A percentile compares a stretch with the other conserved stretches of the same genome.
Conservation (phyloP, 2,888 invertebrate species). For the Eupelmus urozonus region DNA sequence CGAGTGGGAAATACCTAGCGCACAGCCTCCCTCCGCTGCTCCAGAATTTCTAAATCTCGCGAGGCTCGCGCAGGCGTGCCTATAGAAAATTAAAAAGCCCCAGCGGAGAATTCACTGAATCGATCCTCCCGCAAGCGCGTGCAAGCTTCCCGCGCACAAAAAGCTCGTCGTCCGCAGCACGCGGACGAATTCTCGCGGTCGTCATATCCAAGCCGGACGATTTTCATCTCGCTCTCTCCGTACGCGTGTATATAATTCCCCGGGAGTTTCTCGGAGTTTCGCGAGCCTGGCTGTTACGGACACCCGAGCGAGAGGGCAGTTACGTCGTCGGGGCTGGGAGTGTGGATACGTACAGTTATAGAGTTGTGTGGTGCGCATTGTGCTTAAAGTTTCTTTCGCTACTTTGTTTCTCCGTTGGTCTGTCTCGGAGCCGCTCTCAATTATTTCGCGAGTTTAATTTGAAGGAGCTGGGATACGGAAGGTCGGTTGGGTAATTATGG, state of each 20-base stretch:
- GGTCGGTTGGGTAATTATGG: constrained; percentile 21
- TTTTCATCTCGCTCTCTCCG: constrained; percentile 37
- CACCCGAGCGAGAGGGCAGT: constrained; percentile 14
- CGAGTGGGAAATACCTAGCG: too few species aligned
- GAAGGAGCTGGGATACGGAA: background rate
- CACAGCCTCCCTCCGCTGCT: too few species aligned
- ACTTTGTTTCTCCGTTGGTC: constrained; percentile 40
- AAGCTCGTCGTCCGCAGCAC: too few species aligned
- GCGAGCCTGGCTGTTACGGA: constrained; percentile 44
- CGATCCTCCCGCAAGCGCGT: too few species aligned
- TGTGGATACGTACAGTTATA: background rate
- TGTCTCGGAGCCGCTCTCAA: constrained; percentile 36
- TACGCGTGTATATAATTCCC: constrained; percentile 3
- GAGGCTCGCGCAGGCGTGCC: too few species aligned
- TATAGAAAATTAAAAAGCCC: too few species aligned
- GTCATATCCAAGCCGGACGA: constrained; percentile 50
- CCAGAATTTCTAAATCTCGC: too few species aligned
- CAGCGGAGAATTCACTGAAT: too few species aligned
- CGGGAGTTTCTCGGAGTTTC: constrained; percentile 1
- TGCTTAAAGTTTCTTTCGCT: constrained; percentile 51
- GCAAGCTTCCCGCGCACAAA: too few species aligned
- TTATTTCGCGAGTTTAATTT: constrained; percentile 43
- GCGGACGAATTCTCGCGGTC: constrained; percentile 46
- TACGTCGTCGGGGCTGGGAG: constrained; percentile 5
- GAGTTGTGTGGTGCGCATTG: too few species aligned